Evolutionary conservation across 2,113 vertebrate species (phyloP).

Genomic region (Lophura nycthemera): DNA sequence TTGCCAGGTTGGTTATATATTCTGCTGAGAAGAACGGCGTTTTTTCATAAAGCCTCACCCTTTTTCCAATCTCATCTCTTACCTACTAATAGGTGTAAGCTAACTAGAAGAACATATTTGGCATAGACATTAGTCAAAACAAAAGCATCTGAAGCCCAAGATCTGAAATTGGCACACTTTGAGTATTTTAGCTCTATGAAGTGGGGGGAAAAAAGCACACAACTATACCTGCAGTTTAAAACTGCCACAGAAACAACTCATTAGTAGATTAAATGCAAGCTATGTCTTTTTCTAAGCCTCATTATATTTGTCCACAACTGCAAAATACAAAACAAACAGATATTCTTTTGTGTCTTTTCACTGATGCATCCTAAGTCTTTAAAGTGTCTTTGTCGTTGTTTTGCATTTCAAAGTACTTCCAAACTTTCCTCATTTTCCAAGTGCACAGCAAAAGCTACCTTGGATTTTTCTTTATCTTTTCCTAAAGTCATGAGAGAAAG

Average conservation of each 20-base stretch:
- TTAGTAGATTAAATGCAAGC: slow-evolving; percentile 39
- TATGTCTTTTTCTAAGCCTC: slow-evolving; percentile 28
- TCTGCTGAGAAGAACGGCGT: not conserved
- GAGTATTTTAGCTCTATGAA: slow-evolving; percentile 50
- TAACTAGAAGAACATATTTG: not conserved
- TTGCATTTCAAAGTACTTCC: not conserved
- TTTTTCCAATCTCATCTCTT: not conserved
- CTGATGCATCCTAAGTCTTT: not conserved
- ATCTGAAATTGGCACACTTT: slow-evolving; percentile 56
- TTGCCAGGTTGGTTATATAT: not conserved
- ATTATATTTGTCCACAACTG: slow-evolving; percentile 55
- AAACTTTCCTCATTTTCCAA: not conserved
- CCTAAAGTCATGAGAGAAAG: not conserved
- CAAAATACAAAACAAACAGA: slow-evolving; percentile 57
- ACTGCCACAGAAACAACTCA: slow-evolving; percentile 45
- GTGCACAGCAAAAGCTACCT: not conserved
- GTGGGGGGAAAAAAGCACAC: slow-evolving; percentile 10
- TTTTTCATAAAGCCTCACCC: not conserved
- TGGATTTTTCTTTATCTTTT: slow-evolving; percentile 6
- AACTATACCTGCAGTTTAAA: slow-evolving; percentile 51
- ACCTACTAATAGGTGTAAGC: too few species aligned
- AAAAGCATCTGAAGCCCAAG: slow-evolving; percentile 31
- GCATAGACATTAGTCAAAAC: not conserved
- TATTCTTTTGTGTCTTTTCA: slow-evolving; percentile 51
- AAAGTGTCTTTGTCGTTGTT: not conserved